phyloP scores from a whole-genome alignment of 1,140 invertebrate genomes.

The Drosophila pseudoananassae region DNA sequence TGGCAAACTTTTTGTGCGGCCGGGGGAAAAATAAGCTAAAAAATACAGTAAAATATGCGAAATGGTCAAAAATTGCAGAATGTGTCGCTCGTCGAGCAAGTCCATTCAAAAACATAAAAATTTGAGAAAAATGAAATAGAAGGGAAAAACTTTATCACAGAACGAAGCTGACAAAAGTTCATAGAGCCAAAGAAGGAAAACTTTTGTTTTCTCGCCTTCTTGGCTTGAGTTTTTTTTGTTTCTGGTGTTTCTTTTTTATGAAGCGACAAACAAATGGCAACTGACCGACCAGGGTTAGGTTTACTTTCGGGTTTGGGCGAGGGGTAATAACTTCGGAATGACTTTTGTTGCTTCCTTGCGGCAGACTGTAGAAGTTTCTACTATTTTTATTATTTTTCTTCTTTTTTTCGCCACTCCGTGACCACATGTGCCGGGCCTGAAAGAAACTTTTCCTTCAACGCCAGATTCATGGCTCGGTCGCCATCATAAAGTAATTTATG shows the following conservation, averaged over 20 bases:
- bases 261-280: slow-evolving; percentile 69
- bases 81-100: slow-evolving; percentile 10
- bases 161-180: slow-evolving; percentile 67
- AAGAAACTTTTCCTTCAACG: slow-evolving; percentile 44
- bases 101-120: slow-evolving; percentile 43
- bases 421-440: slow-evolving; percentile 64
- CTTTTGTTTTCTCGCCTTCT: slow-evolving; percentile 76
- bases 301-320: not conserved
- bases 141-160: slow-evolving; percentile 61
- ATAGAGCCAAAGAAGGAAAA: slow-evolving; percentile 58
- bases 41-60: slow-evolving; percentile 30
- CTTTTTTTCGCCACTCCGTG: slow-evolving; percentile 36
- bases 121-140: slow-evolving; percentile 24
- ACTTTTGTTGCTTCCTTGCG: slow-evolving; percentile 75
- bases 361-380: slow-evolving; percentile 51
- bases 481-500: slow-evolving; percentile 82
- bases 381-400: slow-evolving; percentile 31
- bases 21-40: slow-evolving; percentile 22
- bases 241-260: slow-evolving; percentile 45
- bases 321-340: slow-evolving; percentile 76
- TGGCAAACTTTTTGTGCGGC: slow-evolving; percentile 45
- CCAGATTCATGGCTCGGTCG: slow-evolving; percentile 64
- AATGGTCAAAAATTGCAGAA: slow-evolving; percentile 48
- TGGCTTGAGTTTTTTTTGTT: slow-evolving; percentile 36
- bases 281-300: slow-evolving; percentile 33